Evolutionary conservation across 2,888 invertebrate genomes (phyloP), one percentile per base, ranked within the genome.

Genomic region (Polylopha cassiicola): DNA sequence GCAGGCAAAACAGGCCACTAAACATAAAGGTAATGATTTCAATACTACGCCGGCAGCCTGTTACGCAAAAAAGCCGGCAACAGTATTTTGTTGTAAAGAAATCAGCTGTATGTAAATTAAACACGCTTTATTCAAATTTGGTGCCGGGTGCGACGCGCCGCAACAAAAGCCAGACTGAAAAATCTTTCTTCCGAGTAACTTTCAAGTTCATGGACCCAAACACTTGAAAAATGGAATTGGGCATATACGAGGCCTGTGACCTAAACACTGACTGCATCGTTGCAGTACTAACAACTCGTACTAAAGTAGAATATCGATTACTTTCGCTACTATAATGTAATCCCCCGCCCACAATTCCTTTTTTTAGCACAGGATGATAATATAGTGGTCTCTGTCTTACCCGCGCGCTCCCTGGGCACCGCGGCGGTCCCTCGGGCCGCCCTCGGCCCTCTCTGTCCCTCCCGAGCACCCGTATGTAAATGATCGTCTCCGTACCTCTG

Each of bases 241-340:
- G n/a, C n/a, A n/a, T n/a, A n/a, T n/a, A n/a, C n/a, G n/a, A 37
- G 23, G 15, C 34, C 26, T 30, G 72, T 76, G 80, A 80, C 80
- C 78, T 75, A 63, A 66, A 67, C 67, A 65, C 66, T 62, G 80
- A 76, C 78, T 82, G 82, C 82, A 82, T 61, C 74, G 67, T 55
- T 82, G 81, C 81, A 80, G 74, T 75, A 77, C 79, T 76, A 74
- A 78, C 80, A 79, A 75, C 76, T 75, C 77, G 75, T 80, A 85
- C 85, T 84, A 81, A 82, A 85, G 81, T 85, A 73, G 86, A 86
- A 86, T 86, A 86, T 86, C 86, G 86, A 86, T 86, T 86, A 86
- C 86, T 86, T 86, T 86, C 86, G 85, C 86, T 86, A 84, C 86
- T 84, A 82, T 86, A 86, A 86, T 86, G 81, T 86, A 86, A 86